phyloP scores from a whole-genome alignment of 2,888 invertebrate genomes.

The Hylaea fasciaria region DNA sequence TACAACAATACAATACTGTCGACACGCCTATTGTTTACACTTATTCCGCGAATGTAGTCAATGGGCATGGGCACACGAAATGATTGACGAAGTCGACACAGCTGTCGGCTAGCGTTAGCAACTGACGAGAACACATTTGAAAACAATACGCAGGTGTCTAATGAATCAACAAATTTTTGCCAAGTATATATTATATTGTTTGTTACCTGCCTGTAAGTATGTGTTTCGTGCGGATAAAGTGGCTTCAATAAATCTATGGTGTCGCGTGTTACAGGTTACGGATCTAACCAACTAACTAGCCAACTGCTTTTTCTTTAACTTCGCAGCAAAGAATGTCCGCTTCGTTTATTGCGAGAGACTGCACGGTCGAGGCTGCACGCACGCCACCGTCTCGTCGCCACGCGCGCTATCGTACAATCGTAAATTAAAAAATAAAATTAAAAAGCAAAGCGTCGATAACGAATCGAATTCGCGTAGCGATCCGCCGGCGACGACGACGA shows the following conservation, averaged over 20 bases:
- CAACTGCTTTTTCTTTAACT: slow-evolving; percentile 52
- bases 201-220: slow-evolving; percentile 47
- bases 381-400: slow-evolving; percentile 46
- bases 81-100: slow-evolving; percentile 14
- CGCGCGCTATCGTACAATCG: slow-evolving; percentile 43
- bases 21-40: no score
- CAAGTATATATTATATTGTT: slow-evolving; percentile 36
- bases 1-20: no score
- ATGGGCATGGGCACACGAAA: background rate
- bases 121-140: slow-evolving; percentile 13
- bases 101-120: slow-evolving; percentile 5
- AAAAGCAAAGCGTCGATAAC: slow-evolving; percentile 47
- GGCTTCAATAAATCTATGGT: slow-evolving; percentile 40
- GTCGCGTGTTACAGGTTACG: slow-evolving; percentile 40
- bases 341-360: slow-evolving; percentile 62
- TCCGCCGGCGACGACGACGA: slow-evolving; percentile 31
- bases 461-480: slow-evolving; percentile 47
- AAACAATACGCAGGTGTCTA: slow-evolving; percentile 40
- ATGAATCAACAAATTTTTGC: slow-evolving; percentile 45
- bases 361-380: slow-evolving; percentile 70
- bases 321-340: slow-evolving; percentile 41
- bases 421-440: slow-evolving; percentile 34
- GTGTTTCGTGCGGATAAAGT: slow-evolving; percentile 40
- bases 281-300: slow-evolving; percentile 35
- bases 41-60: no score